A percentile compares a stretch with the other conserved stretches of the same genome.
These are phyloP conservation scores for Xiphophorus maculatus DNA, from an alignment of 2,113 vertebrate species.

Conservation along the genomic window DNA sequence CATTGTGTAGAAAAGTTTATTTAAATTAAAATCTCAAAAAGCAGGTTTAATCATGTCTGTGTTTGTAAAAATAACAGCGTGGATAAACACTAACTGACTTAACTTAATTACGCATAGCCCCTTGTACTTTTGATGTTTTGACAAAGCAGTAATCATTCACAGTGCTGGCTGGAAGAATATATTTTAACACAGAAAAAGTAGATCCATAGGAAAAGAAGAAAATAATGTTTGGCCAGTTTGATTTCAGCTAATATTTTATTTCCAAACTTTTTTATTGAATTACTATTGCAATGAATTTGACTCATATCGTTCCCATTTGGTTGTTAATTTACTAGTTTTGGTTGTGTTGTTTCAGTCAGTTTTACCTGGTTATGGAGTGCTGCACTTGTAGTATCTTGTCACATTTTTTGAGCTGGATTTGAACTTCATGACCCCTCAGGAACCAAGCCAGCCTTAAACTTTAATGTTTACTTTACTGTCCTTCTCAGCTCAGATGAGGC, in stretches of 20 bases:
- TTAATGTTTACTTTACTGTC: not conserved
- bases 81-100: not conserved
- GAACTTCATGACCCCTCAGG: not conserved
- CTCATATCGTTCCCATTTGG: not conserved
- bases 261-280: not conserved
- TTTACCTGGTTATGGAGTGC: not conserved
- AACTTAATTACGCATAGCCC: not conserved
- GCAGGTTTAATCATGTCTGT: not conserved
- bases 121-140: not conserved
- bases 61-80: not conserved
- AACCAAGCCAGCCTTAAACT: not conserved
- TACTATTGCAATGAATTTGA: not conserved
- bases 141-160: not conserved
- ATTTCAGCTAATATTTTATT: not conserved
- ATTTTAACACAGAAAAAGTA: not conserved
- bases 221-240: not conserved
- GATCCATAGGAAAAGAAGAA: not conserved
- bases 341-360: not conserved
- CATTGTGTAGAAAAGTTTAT: not conserved
- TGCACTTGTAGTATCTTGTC: not conserved
- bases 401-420: not conserved
- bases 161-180: not conserved
- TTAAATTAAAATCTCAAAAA: not conserved
- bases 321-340: not conserved
- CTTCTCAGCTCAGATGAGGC: not conserved